A percentile compares a stretch with the other conserved stretches of the same genome.
Evolutionary conservation across 2,797 vertebrate genomes (phyloP).

Genomic region (Gymnocypris eckloni): DNA sequence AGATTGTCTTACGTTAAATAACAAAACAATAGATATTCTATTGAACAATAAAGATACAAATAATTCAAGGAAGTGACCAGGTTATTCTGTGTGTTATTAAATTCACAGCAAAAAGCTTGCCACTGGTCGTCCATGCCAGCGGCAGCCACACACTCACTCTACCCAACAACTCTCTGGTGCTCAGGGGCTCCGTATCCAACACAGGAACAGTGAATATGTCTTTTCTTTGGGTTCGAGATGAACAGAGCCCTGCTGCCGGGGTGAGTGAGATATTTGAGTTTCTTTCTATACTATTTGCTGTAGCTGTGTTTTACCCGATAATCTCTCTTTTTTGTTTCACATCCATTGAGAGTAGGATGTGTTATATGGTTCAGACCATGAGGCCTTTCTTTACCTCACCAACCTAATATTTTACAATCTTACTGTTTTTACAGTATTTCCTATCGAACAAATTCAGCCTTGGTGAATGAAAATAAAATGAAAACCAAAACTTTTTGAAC

Average conservation of each 20-base stretch:
- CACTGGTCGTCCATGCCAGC: constrained; percentile 84
- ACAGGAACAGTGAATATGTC: constrained; percentile 81
- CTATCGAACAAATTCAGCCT: no score
- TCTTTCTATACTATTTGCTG: background rate
- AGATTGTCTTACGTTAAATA: background rate
- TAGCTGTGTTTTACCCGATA: background rate
- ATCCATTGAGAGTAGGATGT: constrained; percentile 78
- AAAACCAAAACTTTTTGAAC: no score
- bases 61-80: background rate
- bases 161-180: constrained; percentile 88
- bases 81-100: background rate
- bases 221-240: constrained; percentile 87
- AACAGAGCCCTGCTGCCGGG: constrained; percentile 91
- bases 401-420: no score
- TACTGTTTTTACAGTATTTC: no score
- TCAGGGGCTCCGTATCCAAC: constrained; percentile 86
- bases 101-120: constrained; percentile 78
- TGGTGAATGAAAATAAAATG: no score
- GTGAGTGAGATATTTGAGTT: constrained; percentile 72
- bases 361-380: constrained; percentile 80
- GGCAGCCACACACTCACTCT: constrained; percentile 87
- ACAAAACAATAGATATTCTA: background rate
- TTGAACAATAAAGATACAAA: background rate
- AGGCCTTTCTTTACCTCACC: constrained; percentile 81
- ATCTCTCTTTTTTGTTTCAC: constrained; percentile 20